Conservation (phyloP, 2,888 invertebrate species). For the Chymomyza procnemis region DNA sequence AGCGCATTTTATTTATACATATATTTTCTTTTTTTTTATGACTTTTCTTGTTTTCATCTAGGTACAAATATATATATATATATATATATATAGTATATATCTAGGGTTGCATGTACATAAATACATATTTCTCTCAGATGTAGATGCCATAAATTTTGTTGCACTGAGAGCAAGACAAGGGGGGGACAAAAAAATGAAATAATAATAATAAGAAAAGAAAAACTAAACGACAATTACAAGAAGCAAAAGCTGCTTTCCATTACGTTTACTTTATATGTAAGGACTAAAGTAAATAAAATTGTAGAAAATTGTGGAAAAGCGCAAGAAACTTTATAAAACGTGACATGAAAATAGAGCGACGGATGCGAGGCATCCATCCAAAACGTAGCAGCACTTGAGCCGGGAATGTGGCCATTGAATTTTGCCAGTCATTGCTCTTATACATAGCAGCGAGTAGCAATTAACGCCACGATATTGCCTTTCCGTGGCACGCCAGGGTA, state of each 20-base stretch:
- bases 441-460: conserved; percentile 56
- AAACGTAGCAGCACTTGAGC: not conserved
- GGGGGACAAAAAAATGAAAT: not conserved
- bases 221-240: conserved; percentile 3
- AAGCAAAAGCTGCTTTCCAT: not conserved
- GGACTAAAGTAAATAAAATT: conserved; percentile 37
- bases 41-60: not conserved
- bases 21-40: not conserved
- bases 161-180: not conserved
- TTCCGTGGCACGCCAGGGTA: conserved; percentile 43
- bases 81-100: not conserved
- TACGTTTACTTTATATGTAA: not conserved
- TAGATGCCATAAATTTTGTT: not conserved
- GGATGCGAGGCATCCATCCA: not conserved
- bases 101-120: too few species aligned
- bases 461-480: conserved; percentile 69
- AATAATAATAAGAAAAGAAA: not conserved
- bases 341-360: conserved; percentile 47
- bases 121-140: not conserved
- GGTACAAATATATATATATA: not conserved
- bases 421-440: not conserved
- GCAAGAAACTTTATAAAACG: conserved; percentile 61
- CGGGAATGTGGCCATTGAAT: not conserved
- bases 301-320: conserved; percentile 23
- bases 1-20: conserved; percentile 5